phyloP scores from a whole-genome alignment of 2,797 vertebrate genomes.

The Novumbra hubbsi region DNA sequence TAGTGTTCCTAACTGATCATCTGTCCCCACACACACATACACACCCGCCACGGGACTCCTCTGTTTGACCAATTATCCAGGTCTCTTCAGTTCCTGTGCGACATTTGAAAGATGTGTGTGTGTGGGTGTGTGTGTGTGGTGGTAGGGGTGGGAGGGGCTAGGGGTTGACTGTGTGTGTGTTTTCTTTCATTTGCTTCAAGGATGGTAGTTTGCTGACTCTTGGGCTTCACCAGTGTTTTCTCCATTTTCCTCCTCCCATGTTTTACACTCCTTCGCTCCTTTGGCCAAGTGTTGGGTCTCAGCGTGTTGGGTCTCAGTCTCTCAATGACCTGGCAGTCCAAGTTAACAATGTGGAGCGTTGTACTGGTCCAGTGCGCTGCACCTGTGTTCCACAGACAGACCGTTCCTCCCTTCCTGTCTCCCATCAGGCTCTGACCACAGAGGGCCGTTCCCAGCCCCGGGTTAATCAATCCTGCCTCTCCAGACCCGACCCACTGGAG shows the following conservation, averaged over 20 bases:
- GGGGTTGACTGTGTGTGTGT: neutral
- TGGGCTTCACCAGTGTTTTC: neutral
- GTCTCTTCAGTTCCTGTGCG: neutral
- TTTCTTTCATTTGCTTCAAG: neutral
- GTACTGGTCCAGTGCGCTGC: neutral
- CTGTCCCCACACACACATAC: neutral
- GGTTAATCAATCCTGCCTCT: conserved; percentile 20
- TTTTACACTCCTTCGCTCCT: neutral
- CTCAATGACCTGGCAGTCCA: conserved; percentile 10
- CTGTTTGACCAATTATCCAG: neutral
- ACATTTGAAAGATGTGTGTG: no score
- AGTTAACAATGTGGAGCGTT: conserved; percentile 16
- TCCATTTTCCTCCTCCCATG: neutral
- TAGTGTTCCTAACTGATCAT: conserved; percentile 7
- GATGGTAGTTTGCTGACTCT: conserved; percentile 4
- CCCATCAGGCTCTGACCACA: conserved; percentile 9
- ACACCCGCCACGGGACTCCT: neutral
- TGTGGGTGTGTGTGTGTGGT: neutral
- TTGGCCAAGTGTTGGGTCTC: neutral
- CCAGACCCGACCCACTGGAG: conserved; percentile 12
- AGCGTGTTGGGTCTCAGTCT: neutral
- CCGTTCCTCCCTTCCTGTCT: neutral
- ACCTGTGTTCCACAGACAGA: conserved; percentile 16
- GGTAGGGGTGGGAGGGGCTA: neutral
- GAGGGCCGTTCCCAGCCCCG: conserved; percentile 4